A percentile compares a stretch with the other conserved stretches of the same genome.
Conservation (phyloP, 2,888 invertebrate species). For the Drosophila cyrtoloma region DNA sequence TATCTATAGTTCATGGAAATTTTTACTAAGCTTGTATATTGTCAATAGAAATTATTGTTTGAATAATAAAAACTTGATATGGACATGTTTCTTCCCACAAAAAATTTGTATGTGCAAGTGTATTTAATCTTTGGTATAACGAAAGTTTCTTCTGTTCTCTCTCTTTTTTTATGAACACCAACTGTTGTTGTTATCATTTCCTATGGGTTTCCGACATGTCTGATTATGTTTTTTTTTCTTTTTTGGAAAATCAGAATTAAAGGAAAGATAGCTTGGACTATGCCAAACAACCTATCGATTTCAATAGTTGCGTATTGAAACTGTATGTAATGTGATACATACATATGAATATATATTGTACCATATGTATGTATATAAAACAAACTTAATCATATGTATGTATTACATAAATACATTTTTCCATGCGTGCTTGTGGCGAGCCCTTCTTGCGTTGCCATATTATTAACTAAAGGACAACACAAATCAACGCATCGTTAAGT, state of each 20-base stretch:
- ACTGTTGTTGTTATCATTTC: not conserved
- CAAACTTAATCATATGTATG: not conserved
- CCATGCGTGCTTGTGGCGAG: conserved; percentile 18
- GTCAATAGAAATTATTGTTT: not conserved
- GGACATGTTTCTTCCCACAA: not conserved
- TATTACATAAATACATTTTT: not conserved
- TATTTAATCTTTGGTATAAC: not conserved
- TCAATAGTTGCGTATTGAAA: not conserved
- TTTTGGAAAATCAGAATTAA: not conserved
- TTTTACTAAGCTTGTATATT: not conserved
- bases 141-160: not conserved
- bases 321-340: not conserved
- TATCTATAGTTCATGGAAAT: not conserved
- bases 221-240: not conserved
- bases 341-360: not conserved
- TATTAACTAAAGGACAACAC: conserved; percentile 2
- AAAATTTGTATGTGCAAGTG: not conserved
- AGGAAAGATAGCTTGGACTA: not conserved
- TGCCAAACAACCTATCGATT: not conserved
- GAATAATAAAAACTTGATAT: not conserved
- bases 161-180: not conserved
- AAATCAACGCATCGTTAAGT: conserved; percentile 5
- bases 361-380: not conserved
- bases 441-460: conserved; percentile 20
- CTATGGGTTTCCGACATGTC: not conserved